Percentiles rank a stretch among this genome's conserved stretches.
These are phyloP conservation scores for Boloria euphrosyne DNA, from an alignment of 2,888 invertebrate species.

Conservation along the genomic window DNA sequence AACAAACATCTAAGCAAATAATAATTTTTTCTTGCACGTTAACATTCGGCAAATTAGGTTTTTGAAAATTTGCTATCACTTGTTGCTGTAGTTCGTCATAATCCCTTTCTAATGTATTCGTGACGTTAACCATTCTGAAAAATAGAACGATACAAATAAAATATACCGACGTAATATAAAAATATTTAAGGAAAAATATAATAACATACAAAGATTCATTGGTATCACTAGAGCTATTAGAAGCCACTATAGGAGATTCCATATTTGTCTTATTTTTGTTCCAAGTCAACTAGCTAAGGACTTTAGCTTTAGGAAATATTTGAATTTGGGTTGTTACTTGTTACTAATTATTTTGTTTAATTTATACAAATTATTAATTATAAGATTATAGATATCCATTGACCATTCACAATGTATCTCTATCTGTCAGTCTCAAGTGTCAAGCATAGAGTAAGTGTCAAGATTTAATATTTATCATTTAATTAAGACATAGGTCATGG, in stretches of 20 bases:
- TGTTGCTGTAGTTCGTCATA: constrained; percentile 58
- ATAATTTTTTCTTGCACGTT: constrained; percentile 85
- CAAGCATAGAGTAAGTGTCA: no score
- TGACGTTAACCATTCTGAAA: constrained; percentile 38
- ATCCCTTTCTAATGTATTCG: constrained; percentile 43
- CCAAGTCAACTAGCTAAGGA: no score
- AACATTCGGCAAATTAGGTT: constrained; percentile 72
- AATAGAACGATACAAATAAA: neutral
- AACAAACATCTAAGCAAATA: constrained; percentile 84
- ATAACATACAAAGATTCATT: constrained; percentile 33
- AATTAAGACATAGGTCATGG: no score
- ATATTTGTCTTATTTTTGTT: neutral
- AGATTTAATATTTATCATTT: no score
- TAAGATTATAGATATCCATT: no score
- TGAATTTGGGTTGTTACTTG: no score
- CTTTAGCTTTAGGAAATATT: no score
- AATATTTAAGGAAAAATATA: no score
- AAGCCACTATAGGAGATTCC: constrained; percentile 47
- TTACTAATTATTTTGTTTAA: no score
- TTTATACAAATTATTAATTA: no score
- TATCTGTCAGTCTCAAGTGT: neutral
- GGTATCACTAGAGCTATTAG: constrained; percentile 45
- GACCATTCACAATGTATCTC: no score
- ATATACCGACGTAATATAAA: no score
- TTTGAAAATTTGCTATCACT: constrained; percentile 70